phyloP scores from a whole-genome alignment of 2,113 vertebrate species.

The Dromas ardeola region DNA sequence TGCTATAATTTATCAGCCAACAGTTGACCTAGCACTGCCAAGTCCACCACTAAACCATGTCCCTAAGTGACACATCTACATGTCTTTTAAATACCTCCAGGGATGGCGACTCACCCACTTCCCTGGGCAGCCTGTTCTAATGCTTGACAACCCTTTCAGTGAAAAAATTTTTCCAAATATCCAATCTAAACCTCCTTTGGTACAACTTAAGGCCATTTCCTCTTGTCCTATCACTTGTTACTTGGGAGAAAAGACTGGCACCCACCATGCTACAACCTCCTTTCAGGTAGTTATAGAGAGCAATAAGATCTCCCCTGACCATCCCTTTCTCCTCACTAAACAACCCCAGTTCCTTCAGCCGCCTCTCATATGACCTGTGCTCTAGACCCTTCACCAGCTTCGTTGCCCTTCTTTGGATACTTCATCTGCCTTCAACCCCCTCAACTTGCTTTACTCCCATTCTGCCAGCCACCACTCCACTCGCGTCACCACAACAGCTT shows the following conservation, averaged over 20 bases:
- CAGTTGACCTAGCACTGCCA: neutral
- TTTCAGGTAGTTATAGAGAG: neutral
- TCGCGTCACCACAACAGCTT: accelerated
- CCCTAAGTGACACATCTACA: neutral
- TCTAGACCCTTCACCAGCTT: neutral
- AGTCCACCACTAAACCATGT: neutral
- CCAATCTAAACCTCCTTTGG: neutral
- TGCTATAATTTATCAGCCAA: neutral
- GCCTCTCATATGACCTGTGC: neutral
- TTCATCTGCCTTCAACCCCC: neutral
- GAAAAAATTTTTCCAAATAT: neutral
- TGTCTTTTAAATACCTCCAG: neutral
- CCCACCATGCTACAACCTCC: neutral
- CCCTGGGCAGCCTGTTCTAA: neutral
- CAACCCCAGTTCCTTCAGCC: neutral
- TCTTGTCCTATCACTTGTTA: neutral
- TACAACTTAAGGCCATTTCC: neutral
- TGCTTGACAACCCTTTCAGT: neutral
- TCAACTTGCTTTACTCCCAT: neutral
- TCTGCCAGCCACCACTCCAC: neutral
- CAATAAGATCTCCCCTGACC: neutral
- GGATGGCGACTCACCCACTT: neutral
- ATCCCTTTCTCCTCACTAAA: neutral
- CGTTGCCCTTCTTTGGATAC: neutral
- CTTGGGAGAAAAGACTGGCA: neutral